Base-by-base conservation (phyloP, 2,888 invertebrate genomes). In the Pheosia gnoma region DNA sequence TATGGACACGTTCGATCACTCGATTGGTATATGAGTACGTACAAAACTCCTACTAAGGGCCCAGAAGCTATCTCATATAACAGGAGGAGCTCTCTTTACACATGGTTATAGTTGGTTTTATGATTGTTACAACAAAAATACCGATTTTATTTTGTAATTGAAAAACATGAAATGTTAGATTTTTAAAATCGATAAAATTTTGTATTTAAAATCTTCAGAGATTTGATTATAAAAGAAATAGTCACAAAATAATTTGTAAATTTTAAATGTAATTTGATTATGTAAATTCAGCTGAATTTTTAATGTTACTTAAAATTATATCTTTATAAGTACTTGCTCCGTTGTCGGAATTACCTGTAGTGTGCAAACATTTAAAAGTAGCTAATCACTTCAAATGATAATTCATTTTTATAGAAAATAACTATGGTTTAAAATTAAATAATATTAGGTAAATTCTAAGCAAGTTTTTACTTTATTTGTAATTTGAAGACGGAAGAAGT, bases 401-500 rank as follows among this genome's bases (percentile, higher is more conserved):
- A 59, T 66, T 60, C 59, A 75, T 63, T 66, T 69, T 63, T 70
- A 67, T 76, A 67, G 54, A 59, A 45, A 68, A 72, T 64, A 62
- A 70, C 60, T 25, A 25, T 25, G 25, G 59, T 70, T 61, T 62
- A 75, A 69, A 75, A 76, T 76, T 8, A 74, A 75, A 78, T 76
- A 75, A 69, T 60, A 60, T 73, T 71, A 80, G 74, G 63, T 69
- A 75, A 74, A 75, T 73, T 72, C 61, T 79, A 75, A 77, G 78
- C 77, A 79, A 79, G 70, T 66, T 70, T 68, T 75, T n/a, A 68
- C 66, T 68, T 71, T 70, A 70, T 63, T 59, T 65, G 61, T 71
- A 63, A 60, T 68, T 65, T 67, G 69, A 59, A 70, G 60, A 54
- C 13, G 13, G 41, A 11, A 49, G 10, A 9, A 47, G 4, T 51